Evolutionary conservation across 2,797 vertebrate genomes (phyloP), one percentile per base, ranked within the genome.

Genomic region (Phoxinus dragarum): DNA sequence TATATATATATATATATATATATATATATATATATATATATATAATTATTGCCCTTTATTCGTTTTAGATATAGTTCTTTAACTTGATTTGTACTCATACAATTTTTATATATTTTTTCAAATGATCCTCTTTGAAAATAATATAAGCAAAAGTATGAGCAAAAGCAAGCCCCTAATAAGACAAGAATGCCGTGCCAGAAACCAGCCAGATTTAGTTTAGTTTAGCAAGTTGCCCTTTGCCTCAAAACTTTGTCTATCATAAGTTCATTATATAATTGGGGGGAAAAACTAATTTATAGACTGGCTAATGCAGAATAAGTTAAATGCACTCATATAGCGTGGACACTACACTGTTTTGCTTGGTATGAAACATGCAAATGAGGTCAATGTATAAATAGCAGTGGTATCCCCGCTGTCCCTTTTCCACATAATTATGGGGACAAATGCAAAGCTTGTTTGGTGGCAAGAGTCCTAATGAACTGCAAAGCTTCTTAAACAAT

Each of bases 321-420:
- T 38, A 19, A 84, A 40, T 31, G 10, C 7, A 82, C 17, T 56
- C 11, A 68, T 14, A 73, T 36, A 68, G 34, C 40, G 40, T 72
- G 74, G 54, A 79, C 16, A 40, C 56, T 40, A 67, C 6, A 17
- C 52, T 31, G 16, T 80, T 61, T 69, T 59, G n/a, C 66, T 79
- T 14, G 1, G 66, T 73, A 69, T 79, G 67, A 38, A 81, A 67
- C 56, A 81, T 86, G 40, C n/a, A 78, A 81, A 84, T 80, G 27
- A 81, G 80, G 69, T 81, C 66, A 80, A 14, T 40, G 31, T 67
- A 72, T 85, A 88, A 88, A 84, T 82, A 88, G 87, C n/a, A 77
- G 40, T 61, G 54, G 54, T 76, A 61, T 84, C 49, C 21, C 42
- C 19, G 49, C 67, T 81, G 47, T 72, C 47, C 76, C 17, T 42